Conservation (phyloP, 1,140 invertebrate genomes). For the Plectus sambesii region DNA sequence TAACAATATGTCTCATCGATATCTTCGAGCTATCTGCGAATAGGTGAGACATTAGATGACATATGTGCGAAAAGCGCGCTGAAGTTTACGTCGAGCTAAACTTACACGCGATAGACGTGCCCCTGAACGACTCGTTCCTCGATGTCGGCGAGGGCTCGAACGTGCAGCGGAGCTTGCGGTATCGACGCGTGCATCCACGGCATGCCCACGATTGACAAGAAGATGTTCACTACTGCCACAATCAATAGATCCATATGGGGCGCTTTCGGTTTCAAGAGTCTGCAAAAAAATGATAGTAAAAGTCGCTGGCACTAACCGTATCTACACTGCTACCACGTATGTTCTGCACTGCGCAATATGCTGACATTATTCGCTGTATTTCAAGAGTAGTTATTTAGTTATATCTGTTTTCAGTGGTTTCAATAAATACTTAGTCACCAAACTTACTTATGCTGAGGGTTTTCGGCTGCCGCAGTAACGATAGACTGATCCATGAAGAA, state of each 20-base stretch:
- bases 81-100: too few species aligned
- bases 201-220: constrained; percentile 48
- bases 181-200: constrained; percentile 49
- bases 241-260: constrained; percentile 50
- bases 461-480: constrained; percentile 49
- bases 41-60: not conserved
- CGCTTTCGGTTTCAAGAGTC: constrained; percentile 49
- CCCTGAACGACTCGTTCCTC: constrained; percentile 49
- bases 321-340: not conserved
- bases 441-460: constrained; percentile 48
- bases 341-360: not conserved
- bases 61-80: too few species aligned
- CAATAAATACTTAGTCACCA: constrained; percentile 2
- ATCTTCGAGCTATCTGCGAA: too few species aligned
- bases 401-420: not conserved
- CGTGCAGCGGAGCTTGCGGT: constrained; percentile 49
- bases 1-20: too few species aligned
- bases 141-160: constrained; percentile 48
- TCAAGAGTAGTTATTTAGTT: not conserved
- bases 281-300: constrained; percentile 24
- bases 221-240: constrained; percentile 47
- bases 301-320: not conserved
- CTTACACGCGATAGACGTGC: constrained; percentile 48
- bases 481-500: constrained; percentile 52
- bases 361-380: not conserved